Evolutionary conservation across 2,888 invertebrate genomes (phyloP), one percentile per base, ranked within the genome.

Genomic region (Troides aeacus): DNA sequence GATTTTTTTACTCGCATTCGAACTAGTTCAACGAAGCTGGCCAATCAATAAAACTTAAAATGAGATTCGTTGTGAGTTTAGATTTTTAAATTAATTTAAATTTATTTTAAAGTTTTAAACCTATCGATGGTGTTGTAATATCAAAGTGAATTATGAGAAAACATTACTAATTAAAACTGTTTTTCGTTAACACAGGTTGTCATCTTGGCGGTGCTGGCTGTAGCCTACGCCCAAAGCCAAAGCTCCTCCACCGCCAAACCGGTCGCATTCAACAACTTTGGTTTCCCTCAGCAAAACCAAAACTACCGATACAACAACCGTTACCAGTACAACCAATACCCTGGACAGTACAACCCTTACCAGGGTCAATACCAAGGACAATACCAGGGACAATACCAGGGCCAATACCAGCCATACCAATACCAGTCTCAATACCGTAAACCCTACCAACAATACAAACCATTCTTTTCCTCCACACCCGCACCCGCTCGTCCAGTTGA

Each of bases 11-110:
- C 75, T 82, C 78, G 79, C 91, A 91, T 86, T 90, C 89, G 77
- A 90, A 87, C 85, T 90, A 90, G 90, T 87, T 84, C 87, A 88
- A 74, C 85, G 82, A 80, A 84, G 87, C 86, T 84, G 84, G 84
- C 72, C 84, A 81, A 77, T 75, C 74, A 69, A 66, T 71, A 71
- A 71, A 74, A 73, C n/a, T 64, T 71, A 72, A 82, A 78, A 90
- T 90, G 89, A 89, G 82, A 85, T 84, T 82, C 79, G 83, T 84
- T 73, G 89, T 90, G 84, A 90, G 89, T 90, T 74, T 72, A 75
- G 12, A 30, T 53, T 60, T 53, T n/a, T n/a, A 69, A 60, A 59
- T 21, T 72, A 53, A 73, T 57, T 56, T 18, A 73, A 69, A 72
- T 71, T 66, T 65, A 53, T 53, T 4, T 63, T n/a, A 10, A 1